Evolutionary conservation across 2,888 invertebrate genomes (phyloP).

Genomic region (Agrypnus murinus): DNA sequence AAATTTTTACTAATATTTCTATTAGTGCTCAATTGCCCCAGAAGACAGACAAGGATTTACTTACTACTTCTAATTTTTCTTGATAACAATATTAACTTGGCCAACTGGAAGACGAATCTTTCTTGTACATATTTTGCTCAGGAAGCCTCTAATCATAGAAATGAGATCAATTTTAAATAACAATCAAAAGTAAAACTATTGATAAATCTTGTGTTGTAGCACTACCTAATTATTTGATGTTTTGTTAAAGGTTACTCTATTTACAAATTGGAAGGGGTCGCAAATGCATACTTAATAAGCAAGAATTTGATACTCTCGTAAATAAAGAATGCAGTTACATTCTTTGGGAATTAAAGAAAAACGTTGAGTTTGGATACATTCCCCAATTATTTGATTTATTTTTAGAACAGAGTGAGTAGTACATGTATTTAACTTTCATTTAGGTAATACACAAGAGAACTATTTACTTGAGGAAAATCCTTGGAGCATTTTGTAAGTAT

Average conservation of each 20-base stretch:
- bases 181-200: not conserved
- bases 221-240: not conserved
- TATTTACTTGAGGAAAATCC: too few species aligned
- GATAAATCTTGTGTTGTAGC: not conserved
- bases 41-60: too few species aligned
- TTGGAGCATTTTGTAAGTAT: too few species aligned
- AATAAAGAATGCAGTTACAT: conserved; percentile 60
- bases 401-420: conserved; percentile 67
- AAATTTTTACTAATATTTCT: too few species aligned
- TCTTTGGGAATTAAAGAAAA: conserved; percentile 62
- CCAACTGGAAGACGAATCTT: not conserved
- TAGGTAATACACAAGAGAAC: too few species aligned
- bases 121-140: too few species aligned
- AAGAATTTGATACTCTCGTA: not conserved
- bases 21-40: too few species aligned
- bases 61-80: too few species aligned
- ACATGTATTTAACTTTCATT: too few species aligned
- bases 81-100: too few species aligned
- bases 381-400: conserved; percentile 62
- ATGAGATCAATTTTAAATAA: too few species aligned
- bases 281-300: conserved; percentile 5
- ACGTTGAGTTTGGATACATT: conserved; percentile 62
- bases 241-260: conserved; percentile 12
- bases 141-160: too few species aligned
- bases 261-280: conserved; percentile 13